Evolutionary conservation across 2,797 vertebrate genomes (phyloP).

Genomic region (Phataginus tricuspis): DNA sequence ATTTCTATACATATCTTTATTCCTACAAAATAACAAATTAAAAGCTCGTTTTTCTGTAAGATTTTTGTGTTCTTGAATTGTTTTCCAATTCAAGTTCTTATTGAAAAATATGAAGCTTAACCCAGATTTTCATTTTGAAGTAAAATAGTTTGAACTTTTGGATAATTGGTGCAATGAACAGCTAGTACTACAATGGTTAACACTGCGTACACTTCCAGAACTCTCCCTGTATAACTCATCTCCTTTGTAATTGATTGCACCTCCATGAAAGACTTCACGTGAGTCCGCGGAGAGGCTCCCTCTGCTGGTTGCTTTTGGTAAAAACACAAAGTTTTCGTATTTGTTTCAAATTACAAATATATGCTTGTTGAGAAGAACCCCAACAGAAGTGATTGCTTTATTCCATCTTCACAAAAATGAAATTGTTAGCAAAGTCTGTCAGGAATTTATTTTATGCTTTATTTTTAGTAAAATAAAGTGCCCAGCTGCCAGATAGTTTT

Average conservation of each 20-base stretch:
- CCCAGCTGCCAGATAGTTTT: not conserved
- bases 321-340: not conserved
- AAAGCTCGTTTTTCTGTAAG: conserved; percentile 41
- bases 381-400: conserved; percentile 27
- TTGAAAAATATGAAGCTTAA: conserved; percentile 44
- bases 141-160: not conserved
- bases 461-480: conserved; percentile 13
- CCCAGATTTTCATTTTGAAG: conserved; percentile 46
- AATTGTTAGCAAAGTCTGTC: not conserved
- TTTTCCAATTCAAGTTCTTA: conserved; percentile 44
- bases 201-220: not conserved
- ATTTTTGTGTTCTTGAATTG: conserved; percentile 42
- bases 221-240: not conserved
- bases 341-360: conserved; percentile 27
- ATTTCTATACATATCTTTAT: not conserved
- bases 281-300: conserved; percentile 67
- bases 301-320: conserved; percentile 77
- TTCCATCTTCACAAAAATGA: conserved; percentile 13
- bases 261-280: not conserved
- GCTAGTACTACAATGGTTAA: conserved; percentile 14
- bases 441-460: conserved; percentile 25
- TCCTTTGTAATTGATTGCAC: conserved; percentile 25
- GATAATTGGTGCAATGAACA: not conserved
- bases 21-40: conserved; percentile 12
- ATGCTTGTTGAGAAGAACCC: conserved; percentile 23